These are phyloP conservation scores for Invenusta paracnida DNA, from an alignment of 2,888 invertebrate species.

Conservation along the genomic window DNA sequence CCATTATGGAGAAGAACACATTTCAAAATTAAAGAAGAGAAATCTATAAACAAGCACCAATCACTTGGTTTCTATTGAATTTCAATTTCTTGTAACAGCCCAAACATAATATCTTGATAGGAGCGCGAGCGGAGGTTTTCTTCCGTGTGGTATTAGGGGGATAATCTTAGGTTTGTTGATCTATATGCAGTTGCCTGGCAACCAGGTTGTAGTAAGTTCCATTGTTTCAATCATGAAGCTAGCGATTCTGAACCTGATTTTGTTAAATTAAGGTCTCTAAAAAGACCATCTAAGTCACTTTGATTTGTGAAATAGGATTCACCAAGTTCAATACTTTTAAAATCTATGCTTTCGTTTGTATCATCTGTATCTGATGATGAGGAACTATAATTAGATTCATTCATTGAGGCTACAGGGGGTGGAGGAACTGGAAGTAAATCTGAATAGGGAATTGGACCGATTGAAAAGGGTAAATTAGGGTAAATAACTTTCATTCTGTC, in stretches of 20 bases:
- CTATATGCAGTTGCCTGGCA: background rate
- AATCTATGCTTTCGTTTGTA: background rate
- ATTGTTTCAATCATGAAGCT: background rate
- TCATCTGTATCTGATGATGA: background rate
- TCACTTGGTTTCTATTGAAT: background rate
- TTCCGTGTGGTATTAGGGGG: background rate
- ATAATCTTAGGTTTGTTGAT: background rate
- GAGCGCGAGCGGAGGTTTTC: background rate
- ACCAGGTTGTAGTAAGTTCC: background rate
- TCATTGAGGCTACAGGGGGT: background rate
- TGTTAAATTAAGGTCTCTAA: background rate
- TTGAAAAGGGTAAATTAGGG: no score
- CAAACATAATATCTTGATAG: background rate
- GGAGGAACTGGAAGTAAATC: background rate
- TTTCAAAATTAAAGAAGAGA: background rate
- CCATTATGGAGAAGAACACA: conserved; percentile 24
- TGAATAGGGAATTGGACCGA: no score
- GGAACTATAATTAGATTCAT: background rate
- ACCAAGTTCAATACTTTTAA: background rate
- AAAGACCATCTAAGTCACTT: background rate
- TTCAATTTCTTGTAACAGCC: conserved; percentile 10
- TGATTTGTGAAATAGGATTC: background rate
- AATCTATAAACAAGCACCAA: background rate
- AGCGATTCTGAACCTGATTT: background rate
- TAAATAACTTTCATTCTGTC: background rate